Conservation (phyloP, 1,140 invertebrate genomes). For the Temnothorax nylanderi region DNA sequence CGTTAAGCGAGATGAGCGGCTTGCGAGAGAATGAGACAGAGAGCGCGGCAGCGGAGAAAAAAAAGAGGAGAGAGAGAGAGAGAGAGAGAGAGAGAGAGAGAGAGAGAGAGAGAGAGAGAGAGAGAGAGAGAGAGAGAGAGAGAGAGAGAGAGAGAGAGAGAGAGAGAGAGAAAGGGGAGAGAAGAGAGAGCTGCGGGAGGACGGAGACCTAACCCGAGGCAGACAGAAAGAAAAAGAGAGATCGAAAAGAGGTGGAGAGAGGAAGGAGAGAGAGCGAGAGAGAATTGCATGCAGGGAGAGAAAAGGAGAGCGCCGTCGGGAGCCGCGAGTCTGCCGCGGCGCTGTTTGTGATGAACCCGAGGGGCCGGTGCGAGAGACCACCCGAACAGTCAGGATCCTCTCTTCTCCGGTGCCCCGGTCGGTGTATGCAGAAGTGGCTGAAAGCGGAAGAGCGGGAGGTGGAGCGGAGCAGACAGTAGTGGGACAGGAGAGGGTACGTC, state of each 20-base stretch:
- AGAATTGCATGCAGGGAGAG: constrained; percentile 41
- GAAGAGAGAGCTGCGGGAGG: constrained; percentile 14
- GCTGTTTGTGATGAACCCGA: constrained; percentile 62
- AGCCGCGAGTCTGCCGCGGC: constrained; percentile 52
- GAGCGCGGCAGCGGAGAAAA: not conserved
- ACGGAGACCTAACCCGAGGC: constrained; percentile 18
- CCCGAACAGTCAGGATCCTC: constrained; percentile 68
- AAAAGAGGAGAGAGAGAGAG: constrained; percentile 37
- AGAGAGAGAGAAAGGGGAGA: constrained; percentile 41
- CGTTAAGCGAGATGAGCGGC: constrained; percentile 74
- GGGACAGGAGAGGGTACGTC: constrained; percentile 55
- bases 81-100: constrained; percentile 27
- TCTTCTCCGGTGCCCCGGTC: constrained; percentile 30
- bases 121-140: constrained; percentile 26
- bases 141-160: not conserved
- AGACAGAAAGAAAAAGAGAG: constrained; percentile 40
- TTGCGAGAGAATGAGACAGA: constrained; percentile 49
- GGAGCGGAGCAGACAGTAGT: constrained; percentile 47
- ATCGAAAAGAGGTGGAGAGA: constrained; percentile 5
- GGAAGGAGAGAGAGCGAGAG: constrained; percentile 14
- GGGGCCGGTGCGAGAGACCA: constrained; percentile 74
- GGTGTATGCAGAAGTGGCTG: constrained; percentile 57
- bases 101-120: constrained; percentile 27
- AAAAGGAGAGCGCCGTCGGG: constrained; percentile 46
- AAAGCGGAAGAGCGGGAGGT: constrained; percentile 39